Base-by-base conservation (phyloP, 2,888 invertebrate genomes). In the Drosophila subsilvestris region DNA sequence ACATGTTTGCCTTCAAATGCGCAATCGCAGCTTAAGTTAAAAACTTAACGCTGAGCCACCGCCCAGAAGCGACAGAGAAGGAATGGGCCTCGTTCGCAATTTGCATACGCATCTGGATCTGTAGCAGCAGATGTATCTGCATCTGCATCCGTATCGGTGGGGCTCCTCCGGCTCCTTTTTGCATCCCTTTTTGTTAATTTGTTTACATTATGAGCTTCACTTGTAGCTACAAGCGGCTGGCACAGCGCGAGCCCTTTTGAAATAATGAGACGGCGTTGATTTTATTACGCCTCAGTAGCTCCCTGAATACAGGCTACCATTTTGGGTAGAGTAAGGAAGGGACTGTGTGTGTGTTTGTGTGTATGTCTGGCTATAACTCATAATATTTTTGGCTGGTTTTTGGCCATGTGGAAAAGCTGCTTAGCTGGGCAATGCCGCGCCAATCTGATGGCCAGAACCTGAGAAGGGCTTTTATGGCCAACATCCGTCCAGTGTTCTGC, bases 1-100 rank as follows among this genome's bases (percentile, higher is more conserved):
- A 90, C 91, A 89, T 92, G 92, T 91, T 91, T 89, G 90, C 90
- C 89, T 91, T 91, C 91, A 91, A 85, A 87, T 79, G 79, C 78
- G 86, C 90, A 89, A 90, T 90, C 90, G 90, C 88, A 83, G 84
- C 90, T 88, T 86, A 86, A 84, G 78, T 87, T 82, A 83, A 82
- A 73, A 80, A 79, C 76, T 85, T 75, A 79, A 82, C 79, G 77
- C 84, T 80, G 81, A 65, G 76, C 81, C 82, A 83, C 89, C 89
- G 83, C 90, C 90, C 90, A 90, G 90, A 90, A 90, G 82, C 84
- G 72, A 76, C 80, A 63, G 60, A 62, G 59, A 62, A 71, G 59
- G 65, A 71, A 61, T 55, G 65, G 43, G 54, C 54, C 62, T 48
- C 48, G 48, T 43, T 18, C 71, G 57, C 45, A 72, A 71, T 71